Evolutionary conservation across 2,888 invertebrate genomes (phyloP), one percentile per base, ranked within the genome.

Genomic region (Synanthedon tipuliformis): DNA sequence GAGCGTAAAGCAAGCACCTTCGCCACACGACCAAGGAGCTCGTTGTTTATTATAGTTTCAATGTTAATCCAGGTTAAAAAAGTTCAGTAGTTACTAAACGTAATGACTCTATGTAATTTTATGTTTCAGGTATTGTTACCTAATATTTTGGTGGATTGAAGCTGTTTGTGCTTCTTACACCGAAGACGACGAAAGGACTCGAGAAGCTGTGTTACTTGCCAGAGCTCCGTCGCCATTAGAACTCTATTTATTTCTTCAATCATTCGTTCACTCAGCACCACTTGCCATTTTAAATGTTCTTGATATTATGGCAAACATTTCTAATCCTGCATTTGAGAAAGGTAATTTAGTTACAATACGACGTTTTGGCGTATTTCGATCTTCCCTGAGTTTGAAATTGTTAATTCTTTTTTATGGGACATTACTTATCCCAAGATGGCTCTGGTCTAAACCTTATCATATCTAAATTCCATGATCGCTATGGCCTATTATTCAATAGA

Each of bases 91-190:
- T 2, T 34, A 54, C 53, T 54, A 41, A 51, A 53, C 40, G 15
- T 40, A 54, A 55, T 56, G 54, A 61, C 48, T 55, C 50, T 51
- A 53, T 54, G 53, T 53, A 57, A 54, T 3, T 53, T 41, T 55
- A 52, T 41, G 51, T 58, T 55, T 52, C 68, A 94, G 94, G 73
- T 93, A 91, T 65, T 90, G 91, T 51, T 90, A 90, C 65, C 89
- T 91, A 59, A 90, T 94, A 68, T 94, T 94, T 69, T 92, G 94
- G 91, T 91, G 92, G 63, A 84, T 93, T 50, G 94, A 94, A 72
- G 92, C 92, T 11, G 86, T 92, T 7, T 89, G 89, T 62, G 89
- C 89, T 40, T 71, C 81, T 11, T 71, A 86, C 48, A 76, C 66
- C 2, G 71, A 77, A 10, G 90, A 92, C 57, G 89, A 91, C 48